Conservation (phyloP, 1,140 invertebrate genomes). For the Onthophagus taurus region DNA sequence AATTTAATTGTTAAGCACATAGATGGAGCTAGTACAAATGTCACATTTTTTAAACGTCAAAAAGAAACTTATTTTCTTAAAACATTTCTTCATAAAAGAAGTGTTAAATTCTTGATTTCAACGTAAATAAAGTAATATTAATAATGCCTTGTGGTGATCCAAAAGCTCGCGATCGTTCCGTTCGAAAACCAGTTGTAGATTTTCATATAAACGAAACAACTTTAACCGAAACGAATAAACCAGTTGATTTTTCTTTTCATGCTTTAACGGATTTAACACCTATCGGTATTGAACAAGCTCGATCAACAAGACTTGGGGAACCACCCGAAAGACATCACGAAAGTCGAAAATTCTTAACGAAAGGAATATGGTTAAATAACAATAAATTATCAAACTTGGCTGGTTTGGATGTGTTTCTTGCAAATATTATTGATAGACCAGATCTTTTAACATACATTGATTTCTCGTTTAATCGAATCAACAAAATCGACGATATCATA, state of each 20-base stretch:
- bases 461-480: constrained; percentile 44
- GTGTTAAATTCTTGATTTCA: no score
- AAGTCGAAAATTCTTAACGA: constrained; percentile 39
- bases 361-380: constrained; percentile 45
- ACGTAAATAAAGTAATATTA: no score
- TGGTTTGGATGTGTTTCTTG: constrained; percentile 35
- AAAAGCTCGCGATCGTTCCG: no score
- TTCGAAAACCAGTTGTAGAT: constrained; percentile 12
- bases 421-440: constrained; percentile 37
- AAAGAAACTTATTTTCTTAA: no score
- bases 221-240: constrained; percentile 10
- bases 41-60: no score
- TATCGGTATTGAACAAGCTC: constrained; percentile 17
- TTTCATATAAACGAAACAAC: constrained; percentile 17
- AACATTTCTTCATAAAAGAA: no score
- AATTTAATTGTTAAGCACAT: no score
- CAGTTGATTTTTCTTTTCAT: constrained; percentile 17
- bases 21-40: no score
- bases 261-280: background rate
- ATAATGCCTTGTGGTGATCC: no score
- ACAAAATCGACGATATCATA: constrained; percentile 39
- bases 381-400: constrained; percentile 39
- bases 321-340: constrained; percentile 32
- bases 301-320: constrained; percentile 33
- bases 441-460: constrained; percentile 42